Percentiles rank a stretch among this genome's conserved stretches.
Evolutionary conservation across 2,797 vertebrate genomes (phyloP).

Genomic region (Xyrichtys novacula): DNA sequence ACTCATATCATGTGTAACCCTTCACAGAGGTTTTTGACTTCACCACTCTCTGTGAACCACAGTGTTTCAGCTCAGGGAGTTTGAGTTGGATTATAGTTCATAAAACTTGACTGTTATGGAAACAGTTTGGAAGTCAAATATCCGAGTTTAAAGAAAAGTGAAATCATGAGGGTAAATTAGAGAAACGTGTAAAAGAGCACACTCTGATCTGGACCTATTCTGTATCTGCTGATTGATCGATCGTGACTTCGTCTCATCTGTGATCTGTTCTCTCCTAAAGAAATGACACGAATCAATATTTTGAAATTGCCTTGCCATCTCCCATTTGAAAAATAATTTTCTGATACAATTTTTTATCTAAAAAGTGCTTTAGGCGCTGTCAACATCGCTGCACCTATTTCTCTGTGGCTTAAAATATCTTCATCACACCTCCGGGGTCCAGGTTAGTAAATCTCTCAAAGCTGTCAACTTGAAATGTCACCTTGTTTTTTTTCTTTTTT

Average conservation of each 20-base stretch:
- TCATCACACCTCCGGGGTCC: constrained; percentile 26
- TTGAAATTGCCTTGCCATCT: constrained; percentile 48
- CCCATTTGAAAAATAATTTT: constrained; percentile 50
- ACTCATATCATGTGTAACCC: too few species aligned
- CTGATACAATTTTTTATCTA: constrained; percentile 51
- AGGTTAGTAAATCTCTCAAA: constrained; percentile 35
- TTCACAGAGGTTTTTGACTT: too few species aligned
- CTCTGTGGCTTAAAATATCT: constrained; percentile 28
- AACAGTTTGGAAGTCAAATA: background rate
- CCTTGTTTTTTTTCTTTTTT: constrained; percentile 38
- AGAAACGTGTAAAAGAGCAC: constrained; percentile 13
- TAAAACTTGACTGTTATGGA: background rate
- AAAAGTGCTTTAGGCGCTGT: constrained; percentile 31
- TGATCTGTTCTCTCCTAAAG: constrained; percentile 41
- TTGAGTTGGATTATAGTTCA: too few species aligned
- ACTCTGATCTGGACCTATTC: background rate
- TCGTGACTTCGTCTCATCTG: constrained; percentile 15
- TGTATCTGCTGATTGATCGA: background rate
- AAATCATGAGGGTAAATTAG: constrained; percentile 17
- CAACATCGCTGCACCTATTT: constrained; percentile 29
- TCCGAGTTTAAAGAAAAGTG: background rate
- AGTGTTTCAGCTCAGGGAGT: too few species aligned
- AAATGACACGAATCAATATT: constrained; percentile 57
- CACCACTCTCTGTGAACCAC: too few species aligned
- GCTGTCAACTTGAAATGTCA: constrained; percentile 15